Conservation (phyloP, 92 coral and sea anemone species). For the Bergia sp. region DNA sequence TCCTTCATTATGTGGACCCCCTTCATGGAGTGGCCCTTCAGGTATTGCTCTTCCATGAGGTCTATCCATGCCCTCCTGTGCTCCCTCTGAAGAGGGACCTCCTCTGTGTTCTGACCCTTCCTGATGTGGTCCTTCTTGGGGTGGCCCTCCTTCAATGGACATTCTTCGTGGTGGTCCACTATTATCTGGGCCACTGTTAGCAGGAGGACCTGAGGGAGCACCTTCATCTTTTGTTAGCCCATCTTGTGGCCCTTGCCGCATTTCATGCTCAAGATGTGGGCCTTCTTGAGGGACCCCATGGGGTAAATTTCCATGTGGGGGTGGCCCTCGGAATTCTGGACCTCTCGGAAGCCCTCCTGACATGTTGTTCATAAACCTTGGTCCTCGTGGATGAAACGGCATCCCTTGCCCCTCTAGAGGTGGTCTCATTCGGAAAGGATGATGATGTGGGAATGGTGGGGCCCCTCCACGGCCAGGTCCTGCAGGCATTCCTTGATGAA, state of each 20-base stretch:
- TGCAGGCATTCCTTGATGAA: slow-evolving; percentile 41
- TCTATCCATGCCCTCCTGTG: slow-evolving; percentile 1
- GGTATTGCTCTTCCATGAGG: not conserved
- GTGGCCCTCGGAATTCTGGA: slow-evolving; percentile 38
- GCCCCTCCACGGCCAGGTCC: slow-evolving; percentile 54
- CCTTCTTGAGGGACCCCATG: slow-evolving; percentile 19
- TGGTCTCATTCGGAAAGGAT: slow-evolving; percentile 51
- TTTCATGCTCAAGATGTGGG: slow-evolving; percentile 13
- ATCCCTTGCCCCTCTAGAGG: slow-evolving; percentile 46
- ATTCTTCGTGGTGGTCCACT: slow-evolving; percentile 20
- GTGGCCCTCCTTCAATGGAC: slow-evolving; percentile 9
- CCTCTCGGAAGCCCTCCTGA: slow-evolving; percentile 45
- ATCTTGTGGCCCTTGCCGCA: slow-evolving; percentile 41
- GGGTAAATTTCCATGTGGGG: slow-evolving; percentile 20
- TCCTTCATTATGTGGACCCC: not conserved
- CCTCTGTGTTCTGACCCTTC: slow-evolving; percentile 11
- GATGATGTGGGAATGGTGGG: slow-evolving; percentile 62
- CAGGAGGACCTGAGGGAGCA: not conserved
- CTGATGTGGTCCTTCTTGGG: slow-evolving; percentile 5
- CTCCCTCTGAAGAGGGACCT: slow-evolving; percentile 17
- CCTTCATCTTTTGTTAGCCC: slow-evolving; percentile 11
- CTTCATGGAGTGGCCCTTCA: slow-evolving; percentile 28
- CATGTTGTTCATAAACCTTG: slow-evolving; percentile 31
- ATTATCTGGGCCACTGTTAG: slow-evolving; percentile 20
- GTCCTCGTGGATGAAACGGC: slow-evolving; percentile 72